Base-by-base conservation (phyloP, 2,888 invertebrate genomes). In the Atethmia centrago region DNA sequence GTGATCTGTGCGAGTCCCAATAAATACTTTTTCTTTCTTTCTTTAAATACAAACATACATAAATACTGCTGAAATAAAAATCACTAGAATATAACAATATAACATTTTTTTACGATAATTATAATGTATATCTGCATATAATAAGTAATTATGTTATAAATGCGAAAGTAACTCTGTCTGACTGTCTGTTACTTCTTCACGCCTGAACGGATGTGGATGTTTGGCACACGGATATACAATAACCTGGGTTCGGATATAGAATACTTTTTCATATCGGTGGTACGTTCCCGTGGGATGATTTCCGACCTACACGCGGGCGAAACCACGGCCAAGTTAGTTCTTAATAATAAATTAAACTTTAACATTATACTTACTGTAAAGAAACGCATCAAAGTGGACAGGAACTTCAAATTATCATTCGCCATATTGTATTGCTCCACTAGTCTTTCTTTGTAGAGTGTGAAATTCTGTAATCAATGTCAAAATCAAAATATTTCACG, bases 341-440 rank as follows among this genome's bases (percentile, higher is more conserved):
- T 40, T 9, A 69, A n/a, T 40, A 69, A 8, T 21, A 1, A 21
- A 28, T 28, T 31, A 4, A 64, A 25, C 7, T 45, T 55, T 25
- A 45, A 56, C 19, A 12, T 31, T 19, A 49, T 28, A 89, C 92
- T 92, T 89, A 97, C 97, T 73, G 96, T 96, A 87, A 98, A 98
- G 90, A 98, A 97, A 51, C 98, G 95, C 88, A 98, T 96, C 63
- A 98, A 94, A 0, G 98, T 98, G 0, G 97, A 97, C 19, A 98
- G 93, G 89, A 98, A 98, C 83, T 98, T 97, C 47, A 98, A 97
- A 90, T 98, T 98, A 89, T 98, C 98, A 80, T 97, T 97, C 0
- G 98, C 98, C 88, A 98, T 97, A 42, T 97, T 96, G 88, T 98
- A 98, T 86, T 97, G 96, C 65, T 97, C 97, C 87, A 97, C 94